A percentile compares a stretch with the other conserved stretches of the same genome.
Evolutionary conservation across 2,113 vertebrate species (phyloP).

Genomic region (Amphilophus citrinellus): DNA sequence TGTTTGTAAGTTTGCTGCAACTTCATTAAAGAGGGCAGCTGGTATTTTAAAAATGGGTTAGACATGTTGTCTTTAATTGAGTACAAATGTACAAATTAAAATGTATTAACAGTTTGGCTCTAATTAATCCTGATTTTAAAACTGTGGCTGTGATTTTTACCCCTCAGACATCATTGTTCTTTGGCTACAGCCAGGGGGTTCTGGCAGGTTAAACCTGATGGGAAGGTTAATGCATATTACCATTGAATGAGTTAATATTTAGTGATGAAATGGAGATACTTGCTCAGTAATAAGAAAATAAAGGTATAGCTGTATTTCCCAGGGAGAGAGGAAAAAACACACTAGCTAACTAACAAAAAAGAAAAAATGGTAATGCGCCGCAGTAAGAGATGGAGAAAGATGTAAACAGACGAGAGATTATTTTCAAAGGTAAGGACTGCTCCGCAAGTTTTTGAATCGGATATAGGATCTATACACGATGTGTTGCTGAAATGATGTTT

Average conservation of each 20-base stretch:
- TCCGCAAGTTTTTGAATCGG: neutral
- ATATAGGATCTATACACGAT: neutral
- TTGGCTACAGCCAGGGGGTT: neutral
- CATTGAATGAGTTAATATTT: neutral
- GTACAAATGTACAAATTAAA: neutral
- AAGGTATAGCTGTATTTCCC: neutral
- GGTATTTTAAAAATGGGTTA: neutral
- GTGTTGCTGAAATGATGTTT: neutral
- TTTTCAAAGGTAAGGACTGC: too few relatives aligned
- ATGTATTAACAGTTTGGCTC: neutral
- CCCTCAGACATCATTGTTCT: neutral
- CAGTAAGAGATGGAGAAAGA: too few relatives aligned
- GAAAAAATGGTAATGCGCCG: too few relatives aligned
- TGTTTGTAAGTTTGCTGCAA: slow-evolving; percentile 9
- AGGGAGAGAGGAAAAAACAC: too few relatives aligned
- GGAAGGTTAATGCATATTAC: neutral
- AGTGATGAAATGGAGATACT: neutral
- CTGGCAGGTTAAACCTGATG: neutral
- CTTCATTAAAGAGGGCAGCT: neutral
- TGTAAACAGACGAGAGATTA: too few relatives aligned
- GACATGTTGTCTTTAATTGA: neutral
- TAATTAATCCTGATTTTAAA: neutral
- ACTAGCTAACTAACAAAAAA: too few relatives aligned
- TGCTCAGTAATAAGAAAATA: neutral
- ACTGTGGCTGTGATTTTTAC: neutral